Evolutionary conservation across 2,888 invertebrate species (phyloP).

Genomic region (Xestia c-nigrum): DNA sequence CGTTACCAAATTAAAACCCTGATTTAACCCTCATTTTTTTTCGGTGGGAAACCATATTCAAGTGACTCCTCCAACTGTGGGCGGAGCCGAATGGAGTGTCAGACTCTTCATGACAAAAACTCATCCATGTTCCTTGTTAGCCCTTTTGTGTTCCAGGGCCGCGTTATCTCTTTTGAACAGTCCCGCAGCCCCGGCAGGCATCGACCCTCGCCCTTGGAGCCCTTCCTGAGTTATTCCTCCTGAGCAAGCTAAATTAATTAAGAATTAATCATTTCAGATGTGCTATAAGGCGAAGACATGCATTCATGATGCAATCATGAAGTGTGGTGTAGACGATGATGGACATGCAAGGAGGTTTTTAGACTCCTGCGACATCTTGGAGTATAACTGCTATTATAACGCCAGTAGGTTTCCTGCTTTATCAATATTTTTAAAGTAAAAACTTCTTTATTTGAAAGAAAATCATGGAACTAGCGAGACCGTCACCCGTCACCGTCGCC

Average conservation of each 20-base stretch:
- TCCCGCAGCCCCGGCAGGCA: too few species aligned
- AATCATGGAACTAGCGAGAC: too few species aligned
- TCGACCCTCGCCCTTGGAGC: too few species aligned
- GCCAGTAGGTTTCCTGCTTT: slow-evolving; percentile 69
- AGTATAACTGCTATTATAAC: slow-evolving; percentile 80
- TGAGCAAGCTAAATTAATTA: neutral
- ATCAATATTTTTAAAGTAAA: neutral
- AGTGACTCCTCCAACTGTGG: too few species aligned
- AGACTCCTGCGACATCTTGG: slow-evolving; percentile 83
- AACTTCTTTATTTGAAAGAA: too few species aligned
- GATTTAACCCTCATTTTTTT: neutral
- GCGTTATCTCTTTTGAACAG: too few species aligned
- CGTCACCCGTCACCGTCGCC: too few species aligned
- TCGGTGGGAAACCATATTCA: too few species aligned
- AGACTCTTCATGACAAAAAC: too few species aligned
- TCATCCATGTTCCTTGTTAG: too few species aligned
- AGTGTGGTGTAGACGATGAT: slow-evolving; percentile 74
- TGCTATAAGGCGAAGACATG: slow-evolving; percentile 83
- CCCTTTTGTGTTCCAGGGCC: too few species aligned
- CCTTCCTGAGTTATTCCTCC: neutral
- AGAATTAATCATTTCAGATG: slow-evolving; percentile 68
- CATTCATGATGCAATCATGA: slow-evolving; percentile 76
- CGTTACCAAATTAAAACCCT: neutral
- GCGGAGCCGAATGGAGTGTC: too few species aligned
- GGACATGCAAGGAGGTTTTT: slow-evolving; percentile 76